Evolutionary conservation across 2,797 vertebrate species (phyloP).

Genomic region (Eremophila alpestris): DNA sequence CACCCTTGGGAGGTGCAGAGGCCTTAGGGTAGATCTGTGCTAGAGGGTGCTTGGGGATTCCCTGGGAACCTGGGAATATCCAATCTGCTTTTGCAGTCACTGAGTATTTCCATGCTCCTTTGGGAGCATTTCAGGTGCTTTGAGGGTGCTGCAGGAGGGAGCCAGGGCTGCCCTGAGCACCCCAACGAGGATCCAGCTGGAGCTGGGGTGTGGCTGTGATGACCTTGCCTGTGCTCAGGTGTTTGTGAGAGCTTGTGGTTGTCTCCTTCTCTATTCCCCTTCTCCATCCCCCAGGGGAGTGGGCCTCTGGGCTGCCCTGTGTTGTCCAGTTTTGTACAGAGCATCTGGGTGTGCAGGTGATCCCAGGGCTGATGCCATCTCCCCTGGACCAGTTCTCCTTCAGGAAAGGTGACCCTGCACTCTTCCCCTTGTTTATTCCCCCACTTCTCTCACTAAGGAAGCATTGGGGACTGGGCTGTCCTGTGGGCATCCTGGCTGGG

Average conservation of each 20-base stretch:
- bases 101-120: neutral
- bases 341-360: neutral
- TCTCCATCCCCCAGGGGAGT: neutral
- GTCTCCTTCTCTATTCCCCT: neutral
- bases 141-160: neutral
- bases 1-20: neutral
- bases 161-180: neutral
- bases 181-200: neutral
- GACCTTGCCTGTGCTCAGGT: neutral
- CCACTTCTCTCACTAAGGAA: neutral
- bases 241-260: neutral
- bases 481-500: neutral
- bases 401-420: neutral
- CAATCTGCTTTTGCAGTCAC: neutral
- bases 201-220: neutral
- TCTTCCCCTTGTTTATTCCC: neutral
- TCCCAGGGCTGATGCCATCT: neutral
- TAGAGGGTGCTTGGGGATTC: neutral
- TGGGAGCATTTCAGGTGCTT: neutral
- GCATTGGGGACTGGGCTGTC: neutral
- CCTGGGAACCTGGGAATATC: neutral
- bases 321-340: neutral
- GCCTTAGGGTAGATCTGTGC: neutral
- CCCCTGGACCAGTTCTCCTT: neutral
- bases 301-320: neutral